Evolutionary conservation across 2,113 vertebrate species (phyloP).

Genomic region (Xerus inauris): DNA sequence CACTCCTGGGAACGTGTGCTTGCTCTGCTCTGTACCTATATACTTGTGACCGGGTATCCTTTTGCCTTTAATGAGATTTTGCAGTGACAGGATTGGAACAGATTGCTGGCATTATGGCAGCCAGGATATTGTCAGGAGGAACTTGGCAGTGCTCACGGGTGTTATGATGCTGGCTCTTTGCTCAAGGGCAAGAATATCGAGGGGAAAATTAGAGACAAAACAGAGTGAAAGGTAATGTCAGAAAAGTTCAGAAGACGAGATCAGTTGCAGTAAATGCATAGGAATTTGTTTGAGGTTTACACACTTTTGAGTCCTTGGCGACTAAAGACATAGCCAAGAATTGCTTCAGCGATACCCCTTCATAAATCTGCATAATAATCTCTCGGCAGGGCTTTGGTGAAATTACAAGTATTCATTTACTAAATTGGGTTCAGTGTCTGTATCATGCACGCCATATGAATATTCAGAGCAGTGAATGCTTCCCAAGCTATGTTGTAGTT

Average conservation of each 20-base stretch:
- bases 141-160: constrained; percentile 85
- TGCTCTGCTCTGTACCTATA: constrained; percentile 31
- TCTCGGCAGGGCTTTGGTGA: constrained; percentile 88
- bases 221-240: constrained; percentile 81
- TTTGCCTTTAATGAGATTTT: constrained; percentile 77
- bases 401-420: constrained; percentile 92
- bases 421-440: constrained; percentile 91
- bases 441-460: constrained; percentile 86
- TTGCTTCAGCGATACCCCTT: constrained; percentile 88
- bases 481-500: constrained; percentile 84
- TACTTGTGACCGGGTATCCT: neutral
- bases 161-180: constrained; percentile 85
- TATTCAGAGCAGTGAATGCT: constrained; percentile 86
- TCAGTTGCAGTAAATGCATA: constrained; percentile 79
- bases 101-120: constrained; percentile 86
- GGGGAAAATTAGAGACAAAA: constrained; percentile 81
- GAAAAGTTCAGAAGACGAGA: constrained; percentile 85
- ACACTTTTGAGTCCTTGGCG: constrained; percentile 85
- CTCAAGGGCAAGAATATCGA: constrained; percentile 88
- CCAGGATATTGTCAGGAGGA: constrained; percentile 85
- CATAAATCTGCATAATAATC: constrained; percentile 91
- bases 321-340: constrained; percentile 87
- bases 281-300: constrained; percentile 86
- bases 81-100: constrained; percentile 84
- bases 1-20: neutral